Evolutionary conservation across 2,113 vertebrate species (phyloP).

Genomic region (Pelmatolapia mariae): DNA sequence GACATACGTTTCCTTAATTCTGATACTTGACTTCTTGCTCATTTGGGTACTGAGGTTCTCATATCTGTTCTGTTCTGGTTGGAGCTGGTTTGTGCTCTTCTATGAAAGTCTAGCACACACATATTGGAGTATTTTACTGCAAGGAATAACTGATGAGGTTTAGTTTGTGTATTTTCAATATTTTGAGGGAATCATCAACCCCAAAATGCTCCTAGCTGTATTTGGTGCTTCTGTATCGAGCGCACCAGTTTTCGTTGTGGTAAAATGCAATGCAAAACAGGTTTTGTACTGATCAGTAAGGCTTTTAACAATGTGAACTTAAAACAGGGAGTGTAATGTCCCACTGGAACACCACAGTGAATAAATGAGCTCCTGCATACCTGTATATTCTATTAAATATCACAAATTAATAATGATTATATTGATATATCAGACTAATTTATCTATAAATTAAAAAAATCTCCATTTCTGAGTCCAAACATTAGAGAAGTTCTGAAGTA

Average conservation of each 20-base stretch:
- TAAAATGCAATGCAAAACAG: not conserved
- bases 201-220: too few relatives aligned
- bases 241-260: not conserved
- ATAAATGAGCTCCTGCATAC: not conserved
- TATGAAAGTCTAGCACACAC: not conserved
- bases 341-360: not conserved
- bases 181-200: not conserved
- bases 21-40: not conserved
- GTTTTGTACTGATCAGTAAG: not conserved
- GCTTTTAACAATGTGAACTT: not conserved
- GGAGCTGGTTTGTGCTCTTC: not conserved
- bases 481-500: not conserved
- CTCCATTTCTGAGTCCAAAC: not conserved
- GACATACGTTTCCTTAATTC: fast-evolving
- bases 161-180: not conserved
- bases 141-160: not conserved
- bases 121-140: not conserved
- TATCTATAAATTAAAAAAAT: not conserved
- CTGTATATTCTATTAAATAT: fast-evolving
- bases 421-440: not conserved
- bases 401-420: not conserved
- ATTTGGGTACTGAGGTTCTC: not conserved
- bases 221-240: not conserved
- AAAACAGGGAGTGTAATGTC: not conserved
- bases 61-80: not conserved